phyloP scores from a whole-genome alignment of 2,797 vertebrate species.

The Salmo trutta region DNA sequence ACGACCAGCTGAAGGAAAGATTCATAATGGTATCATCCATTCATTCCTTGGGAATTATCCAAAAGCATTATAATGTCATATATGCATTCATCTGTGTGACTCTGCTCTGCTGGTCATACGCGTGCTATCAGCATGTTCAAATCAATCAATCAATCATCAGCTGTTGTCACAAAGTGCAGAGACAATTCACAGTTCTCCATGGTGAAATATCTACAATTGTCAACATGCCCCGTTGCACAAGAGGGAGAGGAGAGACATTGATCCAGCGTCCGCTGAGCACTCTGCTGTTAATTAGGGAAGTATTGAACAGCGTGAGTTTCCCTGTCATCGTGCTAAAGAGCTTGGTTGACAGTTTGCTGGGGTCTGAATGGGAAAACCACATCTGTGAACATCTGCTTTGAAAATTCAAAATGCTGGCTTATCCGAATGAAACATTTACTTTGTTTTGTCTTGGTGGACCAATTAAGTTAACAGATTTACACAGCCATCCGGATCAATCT shows the following conservation, averaged over 20 bases:
- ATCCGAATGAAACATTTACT: conserved; percentile 71
- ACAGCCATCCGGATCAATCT: conserved; percentile 69
- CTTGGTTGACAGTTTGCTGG: conserved; percentile 60
- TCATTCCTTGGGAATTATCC: conserved; percentile 39
- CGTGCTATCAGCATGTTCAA: background rate
- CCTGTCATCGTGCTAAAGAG: conserved; percentile 61
- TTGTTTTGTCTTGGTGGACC: conserved; percentile 73
- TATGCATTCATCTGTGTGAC: conserved; percentile 37
- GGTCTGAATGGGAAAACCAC: conserved; percentile 58
- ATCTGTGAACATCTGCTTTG: conserved; percentile 75
- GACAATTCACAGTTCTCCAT: conserved; percentile 21
- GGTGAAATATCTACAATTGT: conserved; percentile 19
- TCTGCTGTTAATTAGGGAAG: conserved; percentile 64
- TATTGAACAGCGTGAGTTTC: conserved; percentile 51
- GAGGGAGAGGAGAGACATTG: conserved; percentile 30
- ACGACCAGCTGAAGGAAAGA: conserved; percentile 44
- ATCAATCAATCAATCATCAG: background rate
- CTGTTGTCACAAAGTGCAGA: background rate
- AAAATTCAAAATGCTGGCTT: conserved; percentile 61
- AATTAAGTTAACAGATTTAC: conserved; percentile 74
- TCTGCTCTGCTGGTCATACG: background rate
- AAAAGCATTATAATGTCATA: too few species aligned
- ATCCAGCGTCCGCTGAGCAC: conserved; percentile 38
- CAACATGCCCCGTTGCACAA: conserved; percentile 33
- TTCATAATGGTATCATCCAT: conserved; percentile 13